These are phyloP conservation scores for Diacarnus erythraeanus DNA, from an alignment of 37 sponge, comb jelly and placozoan species.

Conservation along the genomic window DNA sequence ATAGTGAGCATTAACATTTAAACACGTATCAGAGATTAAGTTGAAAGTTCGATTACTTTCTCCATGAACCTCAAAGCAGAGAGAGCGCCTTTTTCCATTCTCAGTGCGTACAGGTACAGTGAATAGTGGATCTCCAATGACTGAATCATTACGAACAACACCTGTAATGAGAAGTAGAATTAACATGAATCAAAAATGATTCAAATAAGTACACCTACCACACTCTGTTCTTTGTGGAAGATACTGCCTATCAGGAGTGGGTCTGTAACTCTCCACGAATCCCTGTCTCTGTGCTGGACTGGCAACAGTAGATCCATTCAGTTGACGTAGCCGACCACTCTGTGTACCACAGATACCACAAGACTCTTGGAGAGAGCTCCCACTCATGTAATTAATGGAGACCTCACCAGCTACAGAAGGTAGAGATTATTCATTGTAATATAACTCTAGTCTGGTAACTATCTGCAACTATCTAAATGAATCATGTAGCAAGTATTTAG, in stretches of 20 bases:
- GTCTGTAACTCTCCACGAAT: conserved; percentile 39
- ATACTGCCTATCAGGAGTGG: conserved; percentile 17
- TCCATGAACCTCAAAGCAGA: conserved; percentile 76
- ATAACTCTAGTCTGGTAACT: too few species aligned
- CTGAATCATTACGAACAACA: conserved; percentile 36
- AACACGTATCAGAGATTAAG: conserved; percentile 64
- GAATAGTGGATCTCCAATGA: conserved; percentile 61
- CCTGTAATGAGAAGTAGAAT: conserved; percentile 3
- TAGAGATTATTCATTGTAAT: too few species aligned
- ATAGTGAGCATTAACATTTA: conserved; percentile 62
- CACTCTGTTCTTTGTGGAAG: conserved; percentile 46
- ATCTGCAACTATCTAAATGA: neutral
- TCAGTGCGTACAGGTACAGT: conserved; percentile 31
- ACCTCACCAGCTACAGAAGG: too few species aligned
- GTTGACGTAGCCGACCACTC: conserved; percentile 6
- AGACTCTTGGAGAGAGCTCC: neutral
- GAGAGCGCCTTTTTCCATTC: neutral
- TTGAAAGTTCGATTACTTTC: conserved; percentile 28
- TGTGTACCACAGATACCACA: conserved; percentile 54
- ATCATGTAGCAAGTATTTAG: neutral
- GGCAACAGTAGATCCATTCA: conserved; percentile 13
- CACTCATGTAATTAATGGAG: neutral
- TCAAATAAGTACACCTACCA: conserved; percentile 21
- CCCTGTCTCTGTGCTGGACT: conserved; percentile 3
- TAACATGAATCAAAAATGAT: neutral